Conservation (phyloP, 1,140 invertebrate genomes). For the Battus philenor region DNA sequence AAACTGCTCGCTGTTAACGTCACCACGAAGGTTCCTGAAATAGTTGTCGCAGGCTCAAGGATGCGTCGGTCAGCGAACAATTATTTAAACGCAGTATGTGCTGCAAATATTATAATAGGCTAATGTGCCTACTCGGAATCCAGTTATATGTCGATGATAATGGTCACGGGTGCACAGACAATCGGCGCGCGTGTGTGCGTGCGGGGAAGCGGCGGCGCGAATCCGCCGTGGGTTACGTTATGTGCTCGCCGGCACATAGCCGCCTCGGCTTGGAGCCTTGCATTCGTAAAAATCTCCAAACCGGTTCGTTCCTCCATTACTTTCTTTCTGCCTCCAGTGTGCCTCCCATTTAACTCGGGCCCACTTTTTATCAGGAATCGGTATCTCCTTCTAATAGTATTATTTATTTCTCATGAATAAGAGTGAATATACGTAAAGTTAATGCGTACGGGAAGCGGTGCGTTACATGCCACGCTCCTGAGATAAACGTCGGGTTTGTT, state of each 20-base stretch:
- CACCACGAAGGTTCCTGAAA: slow-evolving; percentile 38
- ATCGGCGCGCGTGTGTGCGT: slow-evolving; percentile 31
- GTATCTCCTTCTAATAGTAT: slow-evolving; percentile 75
- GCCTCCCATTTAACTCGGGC: slow-evolving; percentile 73
- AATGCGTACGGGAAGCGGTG: slow-evolving; percentile 62
- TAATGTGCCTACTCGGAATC: slow-evolving; percentile 48
- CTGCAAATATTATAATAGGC: slow-evolving; percentile 58
- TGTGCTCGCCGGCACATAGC: slow-evolving; percentile 64
- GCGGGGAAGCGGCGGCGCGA: slow-evolving; percentile 64
- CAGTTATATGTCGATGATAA: slow-evolving; percentile 63
- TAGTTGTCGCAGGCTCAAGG: slow-evolving; percentile 45
- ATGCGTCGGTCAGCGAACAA: slow-evolving; percentile 53
- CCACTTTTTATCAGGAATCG: slow-evolving; percentile 75
- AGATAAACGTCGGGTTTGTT: slow-evolving; percentile 53
- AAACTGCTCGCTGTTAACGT: slow-evolving; percentile 19
- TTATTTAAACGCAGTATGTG: slow-evolving; percentile 44
- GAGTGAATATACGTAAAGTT: slow-evolving; percentile 67
- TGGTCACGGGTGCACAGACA: slow-evolving; percentile 43
- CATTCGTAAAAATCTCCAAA: slow-evolving; percentile 75
- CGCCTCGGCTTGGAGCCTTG: slow-evolving; percentile 58
- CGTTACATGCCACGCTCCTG: slow-evolving; percentile 54
- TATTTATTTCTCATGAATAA: slow-evolving; percentile 76
- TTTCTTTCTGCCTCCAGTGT: slow-evolving; percentile 72
- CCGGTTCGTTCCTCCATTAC: slow-evolving; percentile 74
- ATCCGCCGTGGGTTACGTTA: slow-evolving; percentile 64